phyloP scores from a whole-genome alignment of 2,888 invertebrate genomes.

The Cheilosia pagana region DNA sequence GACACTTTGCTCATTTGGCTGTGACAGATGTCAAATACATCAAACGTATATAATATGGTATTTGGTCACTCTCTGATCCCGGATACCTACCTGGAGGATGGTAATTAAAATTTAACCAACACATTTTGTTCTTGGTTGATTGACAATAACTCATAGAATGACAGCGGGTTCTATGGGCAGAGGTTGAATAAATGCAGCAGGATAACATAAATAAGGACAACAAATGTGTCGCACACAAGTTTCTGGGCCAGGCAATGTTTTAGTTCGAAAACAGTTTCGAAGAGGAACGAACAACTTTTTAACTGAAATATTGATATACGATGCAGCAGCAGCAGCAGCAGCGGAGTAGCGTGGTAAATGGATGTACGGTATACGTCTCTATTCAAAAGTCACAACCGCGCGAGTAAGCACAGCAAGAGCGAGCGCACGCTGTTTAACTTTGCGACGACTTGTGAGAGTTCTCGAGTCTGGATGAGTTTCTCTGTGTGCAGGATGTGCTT shows the following conservation, averaged over 20 bases:
- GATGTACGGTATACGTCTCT: background rate
- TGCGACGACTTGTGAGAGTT: slow-evolving; percentile 54
- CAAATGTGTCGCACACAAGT: slow-evolving; percentile 17
- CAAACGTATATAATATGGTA: slow-evolving; percentile 23
- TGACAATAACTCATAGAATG: slow-evolving; percentile 44
- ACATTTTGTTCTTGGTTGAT: slow-evolving; percentile 13
- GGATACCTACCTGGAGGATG: background rate
- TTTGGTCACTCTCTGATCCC: background rate
- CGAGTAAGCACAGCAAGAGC: slow-evolving; percentile 17
- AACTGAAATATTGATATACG: slow-evolving; percentile 69
- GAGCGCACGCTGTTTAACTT: slow-evolving; percentile 58
- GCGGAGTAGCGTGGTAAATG: background rate
- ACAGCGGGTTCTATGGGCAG: slow-evolving; percentile 4
- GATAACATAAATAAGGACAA: slow-evolving; percentile 24
- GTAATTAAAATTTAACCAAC: slow-evolving; percentile 54
- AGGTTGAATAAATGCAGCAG: slow-evolving; percentile 33
- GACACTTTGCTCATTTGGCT: slow-evolving; percentile 55
- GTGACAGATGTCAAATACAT: slow-evolving; percentile 66
- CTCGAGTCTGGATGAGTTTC: slow-evolving; percentile 14
- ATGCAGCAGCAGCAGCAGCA: slow-evolving; percentile 24
- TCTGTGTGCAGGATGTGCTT: slow-evolving; percentile 10
- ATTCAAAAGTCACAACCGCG: slow-evolving; percentile 23
- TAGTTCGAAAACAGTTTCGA: slow-evolving; percentile 36
- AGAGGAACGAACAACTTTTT: slow-evolving; percentile 45
- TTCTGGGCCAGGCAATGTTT: slow-evolving; percentile 45